Conservation (phyloP, 1,140 invertebrate genomes). For the Drosophila nigrodunni region DNA sequence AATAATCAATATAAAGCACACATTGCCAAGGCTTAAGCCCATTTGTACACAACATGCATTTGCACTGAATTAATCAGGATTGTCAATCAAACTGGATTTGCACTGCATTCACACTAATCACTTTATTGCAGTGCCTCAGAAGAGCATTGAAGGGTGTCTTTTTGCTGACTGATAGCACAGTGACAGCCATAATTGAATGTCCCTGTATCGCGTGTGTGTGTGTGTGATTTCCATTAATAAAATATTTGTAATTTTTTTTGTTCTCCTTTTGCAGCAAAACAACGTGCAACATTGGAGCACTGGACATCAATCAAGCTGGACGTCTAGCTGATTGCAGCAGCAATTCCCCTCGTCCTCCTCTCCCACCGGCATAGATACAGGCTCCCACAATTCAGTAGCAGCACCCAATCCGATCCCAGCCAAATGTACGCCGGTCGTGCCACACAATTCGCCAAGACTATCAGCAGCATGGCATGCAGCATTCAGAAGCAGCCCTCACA, state of each 20-base stretch:
- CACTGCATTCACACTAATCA: slow-evolving; percentile 7
- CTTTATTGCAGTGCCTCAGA: neutral
- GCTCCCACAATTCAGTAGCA: no score
- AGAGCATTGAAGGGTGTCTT: neutral
- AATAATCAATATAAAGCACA: no score
- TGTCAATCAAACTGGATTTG: slow-evolving; percentile 23
- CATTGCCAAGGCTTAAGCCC: neutral
- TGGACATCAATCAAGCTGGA: slow-evolving; percentile 49
- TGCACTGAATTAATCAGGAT: slow-evolving; percentile 8
- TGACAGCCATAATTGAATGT: slow-evolving; percentile 20
- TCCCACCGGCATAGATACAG: slow-evolving; percentile 12
- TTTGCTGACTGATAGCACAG: neutral
- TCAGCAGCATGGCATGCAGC: slow-evolving; percentile 80
- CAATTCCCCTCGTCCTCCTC: neutral
- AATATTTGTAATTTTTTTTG: slow-evolving; percentile 30
- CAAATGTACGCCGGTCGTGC: slow-evolving; percentile 79
- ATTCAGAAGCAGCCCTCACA: slow-evolving; percentile 77
- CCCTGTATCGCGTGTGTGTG: neutral
- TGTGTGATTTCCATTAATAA: slow-evolving; percentile 55
- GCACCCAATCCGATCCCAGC: slow-evolving; percentile 16
- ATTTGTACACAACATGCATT: neutral
- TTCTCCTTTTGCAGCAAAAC: slow-evolving; percentile 35
- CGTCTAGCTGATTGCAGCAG: slow-evolving; percentile 41
- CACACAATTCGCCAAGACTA: slow-evolving; percentile 79
- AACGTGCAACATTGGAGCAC: slow-evolving; percentile 17